Base-by-base conservation (phyloP, 2,113 vertebrate species). In the Chloebia gouldiae region DNA sequence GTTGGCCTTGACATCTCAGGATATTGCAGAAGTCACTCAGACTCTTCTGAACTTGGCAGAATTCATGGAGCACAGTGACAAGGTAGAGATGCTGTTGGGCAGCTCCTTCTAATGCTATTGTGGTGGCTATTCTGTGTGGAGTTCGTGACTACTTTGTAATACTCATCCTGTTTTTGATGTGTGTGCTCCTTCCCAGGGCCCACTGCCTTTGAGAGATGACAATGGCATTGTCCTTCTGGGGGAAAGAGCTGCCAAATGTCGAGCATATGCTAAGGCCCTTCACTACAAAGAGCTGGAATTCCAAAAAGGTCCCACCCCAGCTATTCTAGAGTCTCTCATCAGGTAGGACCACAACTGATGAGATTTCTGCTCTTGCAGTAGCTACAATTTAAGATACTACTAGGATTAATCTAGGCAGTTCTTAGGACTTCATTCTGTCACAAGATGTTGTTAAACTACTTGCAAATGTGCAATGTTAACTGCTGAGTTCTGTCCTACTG, bases 271-370 rank as follows among this genome's bases (percentile, higher is more conserved):
- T 95, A 99, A 99, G 75, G 99, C 99, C 9, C 97, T 99, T 21
- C 99, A 99, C 97, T 99, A 99, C 98, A 99, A 99, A 96, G 99
- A 99, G 86, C 98, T 99, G 97, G 99, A 99, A 97, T 99, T 99
- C 96, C 99, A 99, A 95, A 99, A 99, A 75, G 99, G 99, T 3
- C 97, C 99, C 20, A 99, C 98, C 11, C 99, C 99, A 0, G 99
- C 99, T 78, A 99, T 99, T 84, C 97, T 99, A 1, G 99, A 99
- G 95, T 99, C 99, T 59, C 99, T 99, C 15, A 99, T 99, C 98
- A 99, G 99, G 99, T 99, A 99, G 90, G 98, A 95, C 21, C 21
- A 57, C 53, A 70, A 2, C 37, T 68, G 59, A 14, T 56, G 71
- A 68, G 28, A 42, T 54, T 77, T 78, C 28, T 90, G 20, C 33